These are phyloP conservation scores for Arenaria interpres DNA, from an alignment of 2,113 vertebrate species.

Conservation along the genomic window DNA sequence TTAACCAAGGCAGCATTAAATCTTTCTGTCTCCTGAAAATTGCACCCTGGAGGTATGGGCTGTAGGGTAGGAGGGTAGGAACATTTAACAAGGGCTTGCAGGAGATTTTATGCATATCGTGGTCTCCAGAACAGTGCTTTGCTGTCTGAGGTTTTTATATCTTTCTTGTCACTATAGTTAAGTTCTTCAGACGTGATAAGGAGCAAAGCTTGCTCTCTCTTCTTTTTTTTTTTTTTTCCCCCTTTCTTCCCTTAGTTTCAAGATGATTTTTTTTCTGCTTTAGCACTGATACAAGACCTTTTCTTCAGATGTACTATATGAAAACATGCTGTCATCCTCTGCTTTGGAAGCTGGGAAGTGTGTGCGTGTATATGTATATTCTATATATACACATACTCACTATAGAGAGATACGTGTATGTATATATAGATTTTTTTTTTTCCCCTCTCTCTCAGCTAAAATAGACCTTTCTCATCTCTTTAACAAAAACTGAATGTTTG, in stretches of 20 bases:
- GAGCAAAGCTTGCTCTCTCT: background rate
- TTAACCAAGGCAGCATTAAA: slow-evolving; percentile 13
- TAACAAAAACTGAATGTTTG: background rate
- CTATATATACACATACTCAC: background rate
- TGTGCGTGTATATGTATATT: background rate
- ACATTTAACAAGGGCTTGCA: slow-evolving; percentile 1
- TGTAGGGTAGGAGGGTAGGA: background rate
- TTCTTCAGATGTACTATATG: background rate
- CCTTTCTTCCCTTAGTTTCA: background rate
- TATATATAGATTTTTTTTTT: rapidly evolving
- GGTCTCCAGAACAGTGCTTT: slow-evolving; percentile 4
- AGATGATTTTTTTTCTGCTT: background rate
- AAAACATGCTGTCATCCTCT: background rate
- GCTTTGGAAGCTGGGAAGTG: background rate
- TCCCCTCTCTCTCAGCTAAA: background rate
- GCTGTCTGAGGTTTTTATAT: slow-evolving; percentile 20
- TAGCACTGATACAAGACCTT: background rate
- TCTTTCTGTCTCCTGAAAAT: slow-evolving; percentile 46
- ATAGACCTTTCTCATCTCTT: background rate
- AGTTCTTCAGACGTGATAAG: background rate
- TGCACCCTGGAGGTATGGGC: background rate
- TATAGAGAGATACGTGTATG: background rate
- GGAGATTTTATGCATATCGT: background rate
- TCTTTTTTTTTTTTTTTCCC: too few species aligned
- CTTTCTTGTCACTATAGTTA: background rate